phyloP scores from a whole-genome alignment of 1,140 invertebrate species.

The Pogonus chalceus region DNA sequence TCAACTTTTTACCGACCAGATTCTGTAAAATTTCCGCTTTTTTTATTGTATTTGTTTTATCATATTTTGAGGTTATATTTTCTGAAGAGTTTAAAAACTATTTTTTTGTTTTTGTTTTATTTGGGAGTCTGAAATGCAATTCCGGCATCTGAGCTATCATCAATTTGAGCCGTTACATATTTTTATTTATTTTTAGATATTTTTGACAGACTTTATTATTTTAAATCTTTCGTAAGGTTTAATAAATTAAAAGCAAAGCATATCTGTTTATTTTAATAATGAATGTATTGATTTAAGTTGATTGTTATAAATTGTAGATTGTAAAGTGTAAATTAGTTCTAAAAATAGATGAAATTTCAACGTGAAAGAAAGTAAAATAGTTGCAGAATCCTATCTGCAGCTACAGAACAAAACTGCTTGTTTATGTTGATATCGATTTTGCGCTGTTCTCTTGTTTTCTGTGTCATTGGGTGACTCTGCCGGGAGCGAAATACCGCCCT shows the following conservation, averaged over 20 bases:
- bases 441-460: conserved; percentile 1
- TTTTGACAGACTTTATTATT: too few relatives aligned
- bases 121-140: neutral
- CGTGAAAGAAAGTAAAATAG: neutral
- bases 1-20: neutral
- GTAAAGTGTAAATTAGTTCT: neutral
- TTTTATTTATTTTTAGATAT: too few relatives aligned
- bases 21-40: neutral
- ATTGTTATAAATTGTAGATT: too few relatives aligned
- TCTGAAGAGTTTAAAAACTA: neutral
- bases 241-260: neutral
- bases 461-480: neutral
- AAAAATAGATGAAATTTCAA: neutral
- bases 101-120: neutral
- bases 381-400: neutral
- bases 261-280: neutral
- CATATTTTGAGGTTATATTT: too few relatives aligned
- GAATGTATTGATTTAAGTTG: neutral
- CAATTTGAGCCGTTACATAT: neutral
- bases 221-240: neutral
- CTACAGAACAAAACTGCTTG: neutral
- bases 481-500: neutral
- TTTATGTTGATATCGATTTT: neutral
- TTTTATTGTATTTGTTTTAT: too few relatives aligned
- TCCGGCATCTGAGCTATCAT: neutral